Evolutionary conservation across 2,888 invertebrate genomes (phyloP).

Genomic region (Rhagium mordax): DNA sequence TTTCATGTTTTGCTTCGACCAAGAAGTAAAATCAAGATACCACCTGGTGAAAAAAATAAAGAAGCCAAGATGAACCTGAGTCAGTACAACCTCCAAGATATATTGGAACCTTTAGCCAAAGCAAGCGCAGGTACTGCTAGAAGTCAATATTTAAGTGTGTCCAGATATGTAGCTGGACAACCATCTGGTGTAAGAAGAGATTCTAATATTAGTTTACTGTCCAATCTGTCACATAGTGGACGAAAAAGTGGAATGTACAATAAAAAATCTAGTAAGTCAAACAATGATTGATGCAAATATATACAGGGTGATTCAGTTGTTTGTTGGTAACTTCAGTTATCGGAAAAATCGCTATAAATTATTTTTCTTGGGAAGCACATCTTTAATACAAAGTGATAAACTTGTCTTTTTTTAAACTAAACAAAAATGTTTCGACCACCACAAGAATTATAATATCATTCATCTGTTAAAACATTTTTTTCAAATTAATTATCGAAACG

Average conservation of each 20-base stretch:
- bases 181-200: constrained; percentile 62
- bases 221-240: constrained; percentile 53
- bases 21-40: constrained; percentile 64
- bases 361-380: no score
- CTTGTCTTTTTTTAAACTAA: no score
- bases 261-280: constrained; percentile 53
- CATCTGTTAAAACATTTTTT: no score
- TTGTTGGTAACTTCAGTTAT: no score
- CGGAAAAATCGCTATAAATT: no score
- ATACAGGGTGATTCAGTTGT: no score
- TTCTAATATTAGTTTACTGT: constrained; percentile 58
- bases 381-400: no score
- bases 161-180: constrained; percentile 84
- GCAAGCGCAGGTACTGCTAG: constrained; percentile 73
- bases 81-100: constrained; percentile 70
- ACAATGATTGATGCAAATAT: no score
- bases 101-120: constrained; percentile 67
- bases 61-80: constrained; percentile 71
- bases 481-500: no score
- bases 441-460: no score
- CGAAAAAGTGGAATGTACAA: constrained; percentile 57
- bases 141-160: constrained; percentile 81
- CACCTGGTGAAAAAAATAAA: constrained; percentile 60
- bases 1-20: constrained; percentile 37
- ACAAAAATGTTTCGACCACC: no score